Base-by-base conservation (phyloP, 1,140 invertebrate genomes). In the Mactra quadrangularis region DNA sequence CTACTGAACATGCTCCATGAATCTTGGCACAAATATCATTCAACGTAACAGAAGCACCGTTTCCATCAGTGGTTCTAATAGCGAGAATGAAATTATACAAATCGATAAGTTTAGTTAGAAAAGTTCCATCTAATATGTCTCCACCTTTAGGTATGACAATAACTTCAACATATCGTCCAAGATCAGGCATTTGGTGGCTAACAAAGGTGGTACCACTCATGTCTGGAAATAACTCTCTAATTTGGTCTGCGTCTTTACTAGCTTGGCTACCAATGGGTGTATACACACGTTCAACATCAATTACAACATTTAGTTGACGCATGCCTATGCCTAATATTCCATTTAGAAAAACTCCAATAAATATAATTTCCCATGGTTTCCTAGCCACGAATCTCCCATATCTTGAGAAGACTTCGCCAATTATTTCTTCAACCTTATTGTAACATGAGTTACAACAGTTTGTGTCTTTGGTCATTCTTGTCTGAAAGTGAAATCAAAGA, bases 281-380 rank as follows among this genome's bases (percentile, higher is more conserved):
- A 47, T 70, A 70, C 17, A 47, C 66, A 11, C 38, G 15, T 22
- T 25, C 25, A 7, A 50, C 41, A 41, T 76, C 74, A 13, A 41
- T 76, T 29, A 31, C 22, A 7, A 52, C 35, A n/a, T 74, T 64
- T 15, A 84, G 50, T 31, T 76, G 83, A 35, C 82, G 76, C 85
- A 84, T 86, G 22, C 64, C 85, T 13, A 82, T 83, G 6, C 53
- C 86, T 17, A 83, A 75, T 13, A 82, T 74, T 27, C 47, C 76
- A 9, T 83, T 86, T 25, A 86, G 81, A 47, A 82, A 71, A 7
- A 55, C 52, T 3, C 55, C 52, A 31, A 76, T 35, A 15, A 71
- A 53, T 15, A 53, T 11, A 0, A 71, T 41, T n/a, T 82, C 70
- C 47, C 71, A 71, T 38, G 50, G 35, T 60, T 72, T 55, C 6